Base-by-base conservation (phyloP, 1,140 invertebrate species). In the Cheumatopsyche charites region DNA sequence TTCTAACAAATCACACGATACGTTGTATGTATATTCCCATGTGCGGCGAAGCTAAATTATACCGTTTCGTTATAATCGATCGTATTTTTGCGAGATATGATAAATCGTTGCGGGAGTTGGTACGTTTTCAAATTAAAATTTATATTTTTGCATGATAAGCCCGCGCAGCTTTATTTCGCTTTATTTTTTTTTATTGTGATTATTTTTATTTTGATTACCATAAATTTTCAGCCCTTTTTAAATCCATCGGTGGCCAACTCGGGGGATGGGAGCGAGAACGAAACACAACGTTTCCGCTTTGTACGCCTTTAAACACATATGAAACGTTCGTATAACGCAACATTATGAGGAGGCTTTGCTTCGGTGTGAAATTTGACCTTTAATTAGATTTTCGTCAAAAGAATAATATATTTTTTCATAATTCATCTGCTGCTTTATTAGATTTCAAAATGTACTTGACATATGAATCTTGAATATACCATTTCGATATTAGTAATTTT, bases 151-250 rank as follows among this genome's bases (percentile, higher is more conserved):
- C 29, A 36, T 58, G 55, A 58, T 58, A 58, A 58, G 55, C 55
- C 21, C 12, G 21, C 55, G 21, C 23, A 58, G 55, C 55, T 58
- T 58, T 58, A 58, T 58, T 58, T 58, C 55, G 55, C 55, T 17
- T 17, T 58, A 58, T 58, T 58, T 58, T n/a, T n/a, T 36, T 52
- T 58, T 58, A 58, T 58, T 58, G 55, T 58, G 55, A 63, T 63
- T 63, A 63, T 63, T 63, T 42, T 63, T 63, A 42, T 63, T 63
- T 63, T 63, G 62, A 63, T 63, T 63, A 63, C 62, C 62, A 63
- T 49, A 66, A 66, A 25, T 66, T 66, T 66, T 66, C 45, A 26
- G 36, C 63, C 63, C 63, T 66, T 66, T 66, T 66, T 66, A 66
- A 66, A 66, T 66, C 42, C 63, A 66, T 66, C 36, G 63, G 25